phyloP scores from a whole-genome alignment of 2,113 vertebrate species.

The Numida meleagris region DNA sequence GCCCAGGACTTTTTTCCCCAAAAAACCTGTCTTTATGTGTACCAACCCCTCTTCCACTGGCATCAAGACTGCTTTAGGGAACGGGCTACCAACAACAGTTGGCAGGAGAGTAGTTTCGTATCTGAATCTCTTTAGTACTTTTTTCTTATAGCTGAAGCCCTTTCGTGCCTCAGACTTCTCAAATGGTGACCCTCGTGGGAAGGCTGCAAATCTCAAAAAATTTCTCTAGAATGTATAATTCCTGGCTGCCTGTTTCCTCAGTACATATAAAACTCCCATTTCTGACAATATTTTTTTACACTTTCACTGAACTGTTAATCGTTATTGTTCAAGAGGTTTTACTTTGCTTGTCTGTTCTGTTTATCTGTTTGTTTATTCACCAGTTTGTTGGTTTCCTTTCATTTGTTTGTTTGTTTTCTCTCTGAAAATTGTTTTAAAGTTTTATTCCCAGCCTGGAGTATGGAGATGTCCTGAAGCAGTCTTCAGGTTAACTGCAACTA shows the following conservation, averaged over 20 bases:
- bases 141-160: background rate
- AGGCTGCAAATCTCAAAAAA: background rate
- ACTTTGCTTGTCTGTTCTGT: background rate
- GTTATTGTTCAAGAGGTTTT: background rate
- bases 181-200: background rate
- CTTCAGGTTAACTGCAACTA: background rate
- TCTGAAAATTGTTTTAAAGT: background rate
- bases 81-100: background rate
- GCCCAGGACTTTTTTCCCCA: background rate
- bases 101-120: background rate
- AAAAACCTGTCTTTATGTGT: background rate
- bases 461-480: background rate
- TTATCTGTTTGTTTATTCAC: fast-evolving
- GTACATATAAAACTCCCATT: background rate
- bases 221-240: background rate
- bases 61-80: background rate
- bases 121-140: background rate
- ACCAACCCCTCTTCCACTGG: background rate
- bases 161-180: background rate
- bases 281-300: background rate
- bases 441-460: background rate
- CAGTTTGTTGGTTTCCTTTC: background rate
- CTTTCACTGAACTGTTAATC: background rate
- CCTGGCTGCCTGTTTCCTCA: background rate
- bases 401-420: background rate